phyloP scores from a whole-genome alignment of 2,113 vertebrate species.

The Brachyhypopomus occidentalis region DNA sequence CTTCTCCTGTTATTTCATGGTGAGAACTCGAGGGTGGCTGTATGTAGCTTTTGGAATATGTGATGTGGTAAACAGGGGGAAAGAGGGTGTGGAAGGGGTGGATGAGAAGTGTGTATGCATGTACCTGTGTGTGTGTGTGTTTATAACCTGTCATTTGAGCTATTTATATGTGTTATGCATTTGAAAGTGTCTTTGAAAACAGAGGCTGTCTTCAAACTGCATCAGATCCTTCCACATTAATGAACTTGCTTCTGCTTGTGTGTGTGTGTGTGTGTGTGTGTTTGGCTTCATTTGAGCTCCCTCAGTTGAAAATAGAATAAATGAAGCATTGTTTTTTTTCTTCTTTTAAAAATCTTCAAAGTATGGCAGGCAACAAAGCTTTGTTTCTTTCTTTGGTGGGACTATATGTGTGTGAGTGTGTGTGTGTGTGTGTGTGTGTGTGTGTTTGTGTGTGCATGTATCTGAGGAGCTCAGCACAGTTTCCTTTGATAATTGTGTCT shows the following conservation, averaged over 20 bases:
- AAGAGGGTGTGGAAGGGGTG: conserved; percentile 53
- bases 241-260: conserved; percentile 71
- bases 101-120: conserved; percentile 24
- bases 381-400: conserved; percentile 76
- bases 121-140: conserved; percentile 32
- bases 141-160: conserved; percentile 69
- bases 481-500: conserved; percentile 54
- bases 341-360: conserved; percentile 79
- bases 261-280: conserved; percentile 59
- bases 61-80: conserved; percentile 70
- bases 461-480: conserved; percentile 59
- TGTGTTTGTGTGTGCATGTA: conserved; percentile 26
- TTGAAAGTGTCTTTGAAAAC: conserved; percentile 72
- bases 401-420: conserved; percentile 50
- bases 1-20: conserved; percentile 59
- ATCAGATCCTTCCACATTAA: conserved; percentile 70
- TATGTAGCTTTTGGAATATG: conserved; percentile 72
- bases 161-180: conserved; percentile 73
- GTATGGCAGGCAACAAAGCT: conserved; percentile 76
- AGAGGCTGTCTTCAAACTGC: conserved; percentile 66
- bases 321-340: conserved; percentile 77
- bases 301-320: conserved; percentile 77
- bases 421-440: conserved; percentile 46
- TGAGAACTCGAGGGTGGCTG: conserved; percentile 65
- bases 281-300: conserved; percentile 64